These are phyloP conservation scores for Parauchenoglanis ngamensis DNA, from an alignment of 2,797 vertebrate species.

Conservation along the genomic window DNA sequence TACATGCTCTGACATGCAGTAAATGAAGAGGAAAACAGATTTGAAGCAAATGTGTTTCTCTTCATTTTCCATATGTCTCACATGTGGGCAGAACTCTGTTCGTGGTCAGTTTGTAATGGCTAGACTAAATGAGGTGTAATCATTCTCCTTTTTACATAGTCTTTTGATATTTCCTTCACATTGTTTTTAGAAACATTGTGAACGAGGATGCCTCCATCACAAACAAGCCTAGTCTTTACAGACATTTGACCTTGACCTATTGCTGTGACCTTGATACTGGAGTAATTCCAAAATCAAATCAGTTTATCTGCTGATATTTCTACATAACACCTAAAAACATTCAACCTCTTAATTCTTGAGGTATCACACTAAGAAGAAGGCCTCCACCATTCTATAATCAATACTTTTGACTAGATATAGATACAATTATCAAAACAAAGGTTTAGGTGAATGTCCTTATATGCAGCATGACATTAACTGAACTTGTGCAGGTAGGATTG, in stretches of 20 bases:
- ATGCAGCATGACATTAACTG: not conserved
- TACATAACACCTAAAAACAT: not conserved
- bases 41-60: constrained; percentile 12
- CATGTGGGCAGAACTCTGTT: constrained; percentile 20
- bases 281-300: not conserved
- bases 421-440: not conserved
- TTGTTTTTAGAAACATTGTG: not conserved
- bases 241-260: not conserved
- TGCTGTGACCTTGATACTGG: not conserved
- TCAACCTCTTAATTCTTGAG: not conserved
- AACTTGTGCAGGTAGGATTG: not conserved
- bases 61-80: constrained; percentile 30
- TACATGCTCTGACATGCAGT: constrained; percentile 15
- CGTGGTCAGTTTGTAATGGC: not conserved
- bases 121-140: not conserved
- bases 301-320: not conserved
- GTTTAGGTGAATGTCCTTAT: not conserved
- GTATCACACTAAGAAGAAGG: not conserved
- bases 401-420: not conserved
- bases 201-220: not conserved
- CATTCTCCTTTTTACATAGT: not conserved
- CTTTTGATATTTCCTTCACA: not conserved
- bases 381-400: not conserved
- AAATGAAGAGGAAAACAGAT: constrained; percentile 18
- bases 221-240: not conserved